Evolutionary conservation across 2,113 vertebrate genomes (phyloP).

Genomic region (Cephalopterus ornatus): DNA sequence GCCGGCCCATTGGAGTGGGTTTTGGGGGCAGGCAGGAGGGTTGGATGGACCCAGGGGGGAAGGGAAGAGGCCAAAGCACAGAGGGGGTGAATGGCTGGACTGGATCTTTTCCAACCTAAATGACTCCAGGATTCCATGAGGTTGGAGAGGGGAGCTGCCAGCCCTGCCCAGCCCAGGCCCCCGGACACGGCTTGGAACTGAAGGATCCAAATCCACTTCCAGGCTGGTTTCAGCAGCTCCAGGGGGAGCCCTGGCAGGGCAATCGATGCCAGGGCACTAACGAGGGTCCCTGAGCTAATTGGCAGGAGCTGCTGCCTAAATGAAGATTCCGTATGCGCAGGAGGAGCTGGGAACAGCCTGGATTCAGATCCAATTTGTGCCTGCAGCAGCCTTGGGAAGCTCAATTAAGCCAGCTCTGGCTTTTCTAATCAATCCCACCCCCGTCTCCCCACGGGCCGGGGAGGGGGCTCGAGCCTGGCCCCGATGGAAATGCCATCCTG

Average conservation of each 20-base stretch:
- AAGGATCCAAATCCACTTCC: not conserved
- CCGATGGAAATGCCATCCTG: not conserved
- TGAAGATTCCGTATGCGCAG: not conserved
- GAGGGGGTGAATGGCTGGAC: too few relatives aligned
- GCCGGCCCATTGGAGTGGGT: rapidly evolving
- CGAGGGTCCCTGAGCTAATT: not conserved
- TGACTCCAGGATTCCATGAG: rapidly evolving
- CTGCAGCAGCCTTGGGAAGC: not conserved
- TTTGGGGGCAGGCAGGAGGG: not conserved
- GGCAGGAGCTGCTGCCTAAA: not conserved
- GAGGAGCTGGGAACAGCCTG: not conserved
- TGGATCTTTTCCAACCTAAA: not conserved
- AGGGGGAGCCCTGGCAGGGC: not conserved
- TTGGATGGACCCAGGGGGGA: not conserved
- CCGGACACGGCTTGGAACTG: not conserved
- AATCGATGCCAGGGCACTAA: not conserved
- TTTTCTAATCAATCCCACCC: not conserved
- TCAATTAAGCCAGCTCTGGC: not conserved
- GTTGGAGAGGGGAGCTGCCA: too few relatives aligned
- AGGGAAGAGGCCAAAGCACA: not conserved
- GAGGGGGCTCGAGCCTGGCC: not conserved
- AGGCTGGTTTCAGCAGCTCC: not conserved
- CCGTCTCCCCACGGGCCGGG: not conserved
- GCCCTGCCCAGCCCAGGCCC: not conserved
- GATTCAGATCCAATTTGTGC: not conserved